A percentile compares a stretch with the other conserved stretches of the same genome.
Evolutionary conservation across 2,888 invertebrate genomes (phyloP).

Genomic region (Brenthis hecate): DNA sequence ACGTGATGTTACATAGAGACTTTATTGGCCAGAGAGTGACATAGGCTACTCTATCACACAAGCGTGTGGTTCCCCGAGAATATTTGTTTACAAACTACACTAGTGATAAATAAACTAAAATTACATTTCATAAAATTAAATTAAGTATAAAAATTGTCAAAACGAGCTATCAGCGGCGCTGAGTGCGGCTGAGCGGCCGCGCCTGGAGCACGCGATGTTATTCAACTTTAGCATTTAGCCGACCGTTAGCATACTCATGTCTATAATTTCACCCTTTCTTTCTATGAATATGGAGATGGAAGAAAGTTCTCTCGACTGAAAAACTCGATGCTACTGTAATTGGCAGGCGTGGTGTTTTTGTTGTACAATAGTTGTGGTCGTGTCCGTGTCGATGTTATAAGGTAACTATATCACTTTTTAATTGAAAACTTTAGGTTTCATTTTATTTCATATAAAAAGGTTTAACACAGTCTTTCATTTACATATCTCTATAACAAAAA

Average conservation of each 20-base stretch:
- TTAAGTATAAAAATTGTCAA: background rate
- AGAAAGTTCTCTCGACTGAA: conserved; percentile 78
- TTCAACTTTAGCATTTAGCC: conserved; percentile 79
- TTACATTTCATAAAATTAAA: no score
- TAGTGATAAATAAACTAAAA: no score
- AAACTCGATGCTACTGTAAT: conserved; percentile 74
- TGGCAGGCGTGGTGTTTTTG: conserved; percentile 65
- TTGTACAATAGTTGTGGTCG: conserved; percentile 23
- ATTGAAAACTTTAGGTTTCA: no score
- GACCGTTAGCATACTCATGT: conserved; percentile 72
- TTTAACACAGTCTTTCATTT: no score
- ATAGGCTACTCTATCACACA: no score
- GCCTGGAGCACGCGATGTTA: conserved; percentile 53
- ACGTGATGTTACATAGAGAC: no score
- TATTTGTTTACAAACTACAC: no score
- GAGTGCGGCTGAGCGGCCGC: conserved; percentile 2
- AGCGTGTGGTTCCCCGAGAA: no score
- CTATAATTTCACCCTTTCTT: conserved; percentile 80
- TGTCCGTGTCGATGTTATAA: conserved; percentile 1
- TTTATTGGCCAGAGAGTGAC: no score
- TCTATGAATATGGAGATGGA: conserved; percentile 76
- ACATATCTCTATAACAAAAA: no score
- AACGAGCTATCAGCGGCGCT: background rate
- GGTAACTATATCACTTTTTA: no score
- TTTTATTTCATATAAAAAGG: no score